Conservation (phyloP, 2,797 vertebrate species). For the Lycodopsis pacificus region DNA sequence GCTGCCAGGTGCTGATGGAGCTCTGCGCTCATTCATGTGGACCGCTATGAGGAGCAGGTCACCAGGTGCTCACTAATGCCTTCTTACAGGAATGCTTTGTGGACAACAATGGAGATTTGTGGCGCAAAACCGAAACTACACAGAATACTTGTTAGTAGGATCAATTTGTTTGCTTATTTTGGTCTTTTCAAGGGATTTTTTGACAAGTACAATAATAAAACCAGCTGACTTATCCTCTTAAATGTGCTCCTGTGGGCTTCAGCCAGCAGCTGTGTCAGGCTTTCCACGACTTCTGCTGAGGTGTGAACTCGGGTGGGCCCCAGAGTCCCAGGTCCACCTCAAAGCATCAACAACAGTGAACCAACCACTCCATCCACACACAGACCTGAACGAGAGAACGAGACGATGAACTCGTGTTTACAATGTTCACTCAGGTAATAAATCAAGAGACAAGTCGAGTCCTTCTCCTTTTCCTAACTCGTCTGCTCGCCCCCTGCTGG, state of each 20-base stretch:
- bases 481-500: background rate
- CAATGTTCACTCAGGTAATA: too few species aligned
- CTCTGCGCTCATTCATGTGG: constrained; percentile 9
- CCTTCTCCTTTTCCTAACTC: too few species aligned
- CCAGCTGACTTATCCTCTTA: background rate
- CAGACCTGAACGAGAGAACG: too few species aligned
- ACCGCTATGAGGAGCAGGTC: background rate
- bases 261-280: background rate
- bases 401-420: too few species aligned
- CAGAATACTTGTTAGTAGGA: background rate
- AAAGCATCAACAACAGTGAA: background rate
- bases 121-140: background rate
- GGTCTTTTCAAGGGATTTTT: background rate
- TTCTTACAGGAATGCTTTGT: background rate
- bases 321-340: too few species aligned
- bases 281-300: background rate
- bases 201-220: background rate
- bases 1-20: background rate
- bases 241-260: background rate
- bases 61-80: background rate
- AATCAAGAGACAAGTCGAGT: too few species aligned
- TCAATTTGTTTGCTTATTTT: background rate
- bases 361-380: too few species aligned
- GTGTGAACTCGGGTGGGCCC: background rate
- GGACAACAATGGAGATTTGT: background rate